Percentiles rank a stretch among this genome's conserved stretches.
Evolutionary conservation across 1,140 invertebrate species (phyloP).

Genomic region (Panonychus citri): DNA sequence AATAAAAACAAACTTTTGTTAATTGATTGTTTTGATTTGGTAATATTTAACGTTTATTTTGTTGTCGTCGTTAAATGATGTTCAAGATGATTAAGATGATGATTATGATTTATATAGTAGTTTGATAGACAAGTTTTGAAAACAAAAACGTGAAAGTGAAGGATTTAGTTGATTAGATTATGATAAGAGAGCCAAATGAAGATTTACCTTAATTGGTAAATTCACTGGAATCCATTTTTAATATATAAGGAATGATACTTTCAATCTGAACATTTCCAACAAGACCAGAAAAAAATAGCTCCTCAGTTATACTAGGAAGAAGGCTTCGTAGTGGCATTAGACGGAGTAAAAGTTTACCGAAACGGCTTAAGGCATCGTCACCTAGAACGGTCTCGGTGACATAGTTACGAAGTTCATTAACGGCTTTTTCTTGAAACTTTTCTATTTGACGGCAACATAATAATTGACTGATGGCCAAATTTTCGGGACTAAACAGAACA

Average conservation of each 20-base stretch:
- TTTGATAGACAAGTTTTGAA: too few species aligned
- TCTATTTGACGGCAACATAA: constrained; percentile 27
- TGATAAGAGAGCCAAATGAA: too few species aligned
- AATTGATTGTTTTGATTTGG: too few species aligned
- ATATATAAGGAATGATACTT: constrained; percentile 69
- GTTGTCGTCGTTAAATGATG: too few species aligned
- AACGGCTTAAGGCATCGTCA: constrained; percentile 28
- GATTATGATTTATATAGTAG: too few species aligned
- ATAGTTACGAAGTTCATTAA: constrained; percentile 39
- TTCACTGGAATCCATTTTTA: constrained; percentile 42
- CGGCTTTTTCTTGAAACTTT: constrained; percentile 44
- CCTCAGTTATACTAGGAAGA: constrained; percentile 53
- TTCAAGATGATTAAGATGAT: too few species aligned
- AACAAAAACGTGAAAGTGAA: too few species aligned
- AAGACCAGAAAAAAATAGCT: constrained; percentile 73
- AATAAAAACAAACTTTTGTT: too few species aligned
- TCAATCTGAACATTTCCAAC: constrained; percentile 78
- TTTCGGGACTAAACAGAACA: constrained; percentile 48
- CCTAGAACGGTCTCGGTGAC: constrained; percentile 22
- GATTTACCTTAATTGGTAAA: constrained; percentile 18
- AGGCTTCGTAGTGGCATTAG: constrained; percentile 52
- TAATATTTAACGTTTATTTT: too few species aligned
- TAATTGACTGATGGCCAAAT: constrained; percentile 6
- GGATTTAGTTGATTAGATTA: too few species aligned
- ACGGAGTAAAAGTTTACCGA: constrained; percentile 42